Base-by-base conservation (phyloP, 2,888 invertebrate genomes). In the Sthenelais limicola region DNA sequence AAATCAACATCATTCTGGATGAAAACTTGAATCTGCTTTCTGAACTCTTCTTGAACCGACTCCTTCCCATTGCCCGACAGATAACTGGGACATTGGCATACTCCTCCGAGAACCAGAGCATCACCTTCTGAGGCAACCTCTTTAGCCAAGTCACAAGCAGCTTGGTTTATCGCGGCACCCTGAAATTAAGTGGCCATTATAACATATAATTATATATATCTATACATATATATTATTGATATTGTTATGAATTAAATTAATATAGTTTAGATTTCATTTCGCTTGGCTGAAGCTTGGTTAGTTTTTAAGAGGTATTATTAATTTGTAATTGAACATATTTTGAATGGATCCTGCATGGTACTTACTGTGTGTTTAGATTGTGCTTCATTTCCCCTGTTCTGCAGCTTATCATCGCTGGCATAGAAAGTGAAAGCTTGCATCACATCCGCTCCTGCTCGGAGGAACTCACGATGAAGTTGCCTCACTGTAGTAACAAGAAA, bases 381-480 rank as follows among this genome's bases (percentile, higher is more conserved):
- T 0, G 75, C 75, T 7, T 71, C 68, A 47, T 75, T 75, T 18
- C 75, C 75, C 18, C 75, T 69, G 79, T 88, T 88, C 58, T 82
- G 80, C 33, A 88, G 81, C 73, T 88, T 88, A 77, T 88, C 87
- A 73, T 88, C 88, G 70, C 85, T 85, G 49, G 88, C 88, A 75
- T 88, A 88, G 80, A 88, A 88, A 5, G 88, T 88, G 73, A 88
- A 86, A 0, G 88, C 85, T 73, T 88, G 88, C 84, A 88, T 84
- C 2, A 88, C 87, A 74, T 88, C 88, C 9, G 87, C 74, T 12
- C 88, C 88, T 2, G 88, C 86, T 3, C 87, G 76, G 68, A 88
- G 78, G 75, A 88, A 88, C 76, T 88, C 88, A 0, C 88, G 74
- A 68, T 88, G 88, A 4, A 88, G 79, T 58, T 84, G 83, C 7